Evolutionary conservation across 2,797 vertebrate genomes (phyloP), one percentile per base, ranked within the genome.

Genomic region (Sylvilagus floridanus): DNA sequence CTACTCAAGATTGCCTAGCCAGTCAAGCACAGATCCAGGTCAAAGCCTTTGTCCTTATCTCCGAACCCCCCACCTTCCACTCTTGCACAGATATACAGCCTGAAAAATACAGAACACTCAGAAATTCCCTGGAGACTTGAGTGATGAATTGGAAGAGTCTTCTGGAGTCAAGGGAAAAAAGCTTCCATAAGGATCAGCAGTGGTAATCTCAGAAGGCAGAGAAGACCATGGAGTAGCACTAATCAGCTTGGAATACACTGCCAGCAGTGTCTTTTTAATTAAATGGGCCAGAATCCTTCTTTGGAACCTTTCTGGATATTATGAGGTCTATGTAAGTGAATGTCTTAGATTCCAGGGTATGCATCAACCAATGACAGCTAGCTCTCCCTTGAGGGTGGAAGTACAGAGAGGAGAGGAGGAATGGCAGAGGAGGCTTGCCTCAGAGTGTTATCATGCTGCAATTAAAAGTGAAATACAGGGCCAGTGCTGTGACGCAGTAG

Each of bases 181-280:
- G 52, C 2, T 78, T 83, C 69, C 52, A 5, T 50, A 68, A 37
- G 42, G 81, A 63, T 47, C 14, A 63, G 22, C 72, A 84, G 66
- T 72, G 26, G 50, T 42, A 14, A 22, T 72, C 63, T 81, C 26
- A 17, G 42, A 32, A 84, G 24, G 35, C 30, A 88, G 84, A 82
- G 75, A 65, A 35, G 21, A 76, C 93, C 71, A 11, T 82, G 66
- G 52, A 84, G 54, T 28, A 79, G 63, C 21, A 30, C 63, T 82
- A 88, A 88, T 86, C 75, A 85, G 52, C 42, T 82, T 88, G 72
- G 78, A 92, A 71, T 37, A 57, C 54, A 47, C 62, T 84, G 28
- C 72, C 57, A 52, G n/a, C 19, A 65, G 17, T 71, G 14, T 52
- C 75, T 86, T 95, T 63, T 83, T 94, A 90, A 94, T 90, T 71